These are phyloP conservation scores for Koerneria pararmatus DNA, from an alignment of 2,888 invertebrate genomes.

Conservation along the genomic window DNA sequence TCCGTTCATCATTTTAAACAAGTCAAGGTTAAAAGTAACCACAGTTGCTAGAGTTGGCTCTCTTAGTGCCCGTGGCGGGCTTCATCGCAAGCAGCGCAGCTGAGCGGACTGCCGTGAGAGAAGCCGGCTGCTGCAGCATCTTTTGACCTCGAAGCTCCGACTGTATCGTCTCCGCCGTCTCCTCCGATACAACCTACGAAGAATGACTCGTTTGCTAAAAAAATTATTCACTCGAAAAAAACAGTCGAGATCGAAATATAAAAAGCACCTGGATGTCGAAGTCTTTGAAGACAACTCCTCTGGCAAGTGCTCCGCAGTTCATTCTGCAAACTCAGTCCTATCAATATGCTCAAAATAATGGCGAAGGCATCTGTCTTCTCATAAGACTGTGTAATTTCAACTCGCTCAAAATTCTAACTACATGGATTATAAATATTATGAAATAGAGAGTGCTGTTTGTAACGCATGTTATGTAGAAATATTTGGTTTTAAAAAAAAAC, in stretches of 20 bases:
- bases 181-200: conserved; percentile 49
- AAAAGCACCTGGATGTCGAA: conserved; percentile 51
- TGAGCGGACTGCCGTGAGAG: conserved; percentile 40
- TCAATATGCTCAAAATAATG: too few species aligned
- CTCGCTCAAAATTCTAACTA: too few species aligned
- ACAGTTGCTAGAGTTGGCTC: conserved; percentile 43
- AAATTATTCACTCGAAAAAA: too few species aligned
- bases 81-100: conserved; percentile 57
- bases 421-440: too few species aligned
- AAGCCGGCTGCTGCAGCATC: conserved; percentile 51
- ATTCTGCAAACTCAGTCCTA: conserved; percentile 32
- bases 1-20: too few species aligned
- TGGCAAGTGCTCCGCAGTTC: conserved; percentile 53
- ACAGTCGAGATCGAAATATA: not conserved
- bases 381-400: too few species aligned
- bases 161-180: conserved; percentile 53
- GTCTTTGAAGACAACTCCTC: conserved; percentile 55
- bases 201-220: not conserved
- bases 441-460: too few species aligned
- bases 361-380: too few species aligned
- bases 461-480: too few species aligned
- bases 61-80: conserved; percentile 53
- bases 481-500: too few species aligned
- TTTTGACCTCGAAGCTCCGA: conserved; percentile 50
- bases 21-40: conserved; percentile 16